phyloP scores from a whole-genome alignment of 1,140 invertebrate genomes.

The Streblospio benedicti region DNA sequence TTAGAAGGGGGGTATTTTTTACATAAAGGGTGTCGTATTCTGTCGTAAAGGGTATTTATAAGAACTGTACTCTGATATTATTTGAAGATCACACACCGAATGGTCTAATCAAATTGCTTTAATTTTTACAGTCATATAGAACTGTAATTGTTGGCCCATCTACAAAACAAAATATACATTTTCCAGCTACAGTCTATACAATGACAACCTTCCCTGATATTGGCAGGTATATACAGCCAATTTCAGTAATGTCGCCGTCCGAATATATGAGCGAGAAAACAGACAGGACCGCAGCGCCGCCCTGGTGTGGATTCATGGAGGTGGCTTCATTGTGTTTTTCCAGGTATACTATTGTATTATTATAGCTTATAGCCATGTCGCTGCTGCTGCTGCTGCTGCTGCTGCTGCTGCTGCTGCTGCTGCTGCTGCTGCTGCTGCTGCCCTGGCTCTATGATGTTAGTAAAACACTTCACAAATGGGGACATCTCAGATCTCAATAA shows the following conservation, averaged over 20 bases:
- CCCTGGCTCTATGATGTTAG: not conserved
- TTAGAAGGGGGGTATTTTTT: too few relatives aligned
- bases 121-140: too few relatives aligned
- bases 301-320: conserved; percentile 5
- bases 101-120: too few relatives aligned
- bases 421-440: not conserved
- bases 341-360: not conserved
- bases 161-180: too few relatives aligned
- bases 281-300: conserved; percentile 5
- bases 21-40: too few relatives aligned
- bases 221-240: not conserved
- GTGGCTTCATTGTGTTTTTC: too few relatives aligned
- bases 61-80: too few relatives aligned
- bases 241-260: not conserved
- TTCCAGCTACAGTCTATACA: too few relatives aligned
- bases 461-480: not conserved
- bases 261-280: not conserved
- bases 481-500: not conserved
- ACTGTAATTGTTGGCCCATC: too few relatives aligned
- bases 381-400: not conserved
- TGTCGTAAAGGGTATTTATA: too few relatives aligned
- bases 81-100: too few relatives aligned
- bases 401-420: not conserved
- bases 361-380: not conserved
- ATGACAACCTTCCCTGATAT: too few relatives aligned